Evolutionary conservation across 2,888 invertebrate genomes (phyloP), one percentile per base, ranked within the genome.

Genomic region (Cerastis leucographa): DNA sequence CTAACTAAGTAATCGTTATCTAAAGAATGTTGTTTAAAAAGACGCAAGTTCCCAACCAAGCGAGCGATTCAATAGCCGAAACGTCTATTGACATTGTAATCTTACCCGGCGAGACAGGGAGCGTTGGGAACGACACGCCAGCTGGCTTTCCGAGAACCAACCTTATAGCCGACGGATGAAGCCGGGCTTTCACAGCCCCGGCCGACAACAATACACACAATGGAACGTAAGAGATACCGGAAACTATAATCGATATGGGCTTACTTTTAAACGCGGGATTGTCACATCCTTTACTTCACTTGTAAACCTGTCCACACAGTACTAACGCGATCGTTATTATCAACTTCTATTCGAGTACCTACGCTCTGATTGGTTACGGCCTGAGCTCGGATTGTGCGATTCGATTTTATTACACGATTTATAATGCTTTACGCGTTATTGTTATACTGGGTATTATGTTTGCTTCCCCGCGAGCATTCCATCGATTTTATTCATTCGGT

Each of bases 71-170:
- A 92, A 92, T 89, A 89, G 90, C 89, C 90, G 90, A 91, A 91
- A 89, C 91, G 88, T 90, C 90, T 94, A 93, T 94, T 94, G 94
- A 94, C 93, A 94, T 93, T 94, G 94, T 94, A 94, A 94, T 93
- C 92, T 92, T 91, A 90, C 91, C 88, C 85, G 89, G 85, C 89
- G 90, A 91, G 92, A 91, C 91, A 86, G 90, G 88, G 90, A 88
- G 87, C 84, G 89, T 87, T 86, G 88, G 87, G 88, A 88, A 87
- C 85, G 84, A 86, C 84, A 88, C 85, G 87, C 88, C 92, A 92
- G 89, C 91, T 91, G 91, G 93, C 91, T 93, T 94, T 93, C 93
- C 91, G 85, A 94, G 93, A 94, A 94, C 78, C 89, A 85, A 91
- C 92, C 93, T 91, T 93, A 93, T 89, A 88, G 82, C 82, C 88